A percentile compares a stretch with the other conserved stretches of the same genome.
Evolutionary conservation across 2,113 vertebrate genomes (phyloP).

Genomic region (Oenanthe oenanthe): DNA sequence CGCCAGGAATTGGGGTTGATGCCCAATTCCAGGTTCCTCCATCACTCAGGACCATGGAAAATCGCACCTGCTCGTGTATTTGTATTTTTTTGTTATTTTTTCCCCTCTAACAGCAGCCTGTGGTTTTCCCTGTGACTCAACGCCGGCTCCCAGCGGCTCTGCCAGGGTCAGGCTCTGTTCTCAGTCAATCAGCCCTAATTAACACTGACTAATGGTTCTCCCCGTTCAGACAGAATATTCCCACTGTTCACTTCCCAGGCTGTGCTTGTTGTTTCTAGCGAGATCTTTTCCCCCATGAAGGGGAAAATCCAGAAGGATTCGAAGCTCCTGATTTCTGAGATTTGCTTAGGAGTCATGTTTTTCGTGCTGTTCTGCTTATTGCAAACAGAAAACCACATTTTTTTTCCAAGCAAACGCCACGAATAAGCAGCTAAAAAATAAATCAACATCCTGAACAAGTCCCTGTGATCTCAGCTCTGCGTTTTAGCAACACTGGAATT

Average conservation of each 20-base stretch:
- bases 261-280: not conserved
- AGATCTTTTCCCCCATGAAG: not conserved
- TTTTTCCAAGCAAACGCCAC: not conserved
- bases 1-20: too few species aligned
- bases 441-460: not conserved
- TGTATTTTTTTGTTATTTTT: not conserved
- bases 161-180: not conserved
- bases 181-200: constrained; percentile 31
- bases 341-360: not conserved
- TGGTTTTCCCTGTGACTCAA: constrained; percentile 13
- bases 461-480: not conserved
- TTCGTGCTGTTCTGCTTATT: not conserved
- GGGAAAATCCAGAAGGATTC: constrained; percentile 9
- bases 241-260: not conserved
- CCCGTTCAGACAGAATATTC: not conserved
- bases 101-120: not conserved
- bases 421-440: not conserved
- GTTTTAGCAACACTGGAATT: not conserved
- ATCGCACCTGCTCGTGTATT: not conserved
- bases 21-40: rapidly evolving
- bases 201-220: constrained; percentile 2
- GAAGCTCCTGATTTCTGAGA: constrained; percentile 9
- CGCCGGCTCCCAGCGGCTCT: not conserved
- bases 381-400: not conserved
- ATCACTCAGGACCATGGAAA: not conserved